phyloP scores from a whole-genome alignment of 2,113 vertebrate genomes.

The Nyctibius bracteatus region DNA sequence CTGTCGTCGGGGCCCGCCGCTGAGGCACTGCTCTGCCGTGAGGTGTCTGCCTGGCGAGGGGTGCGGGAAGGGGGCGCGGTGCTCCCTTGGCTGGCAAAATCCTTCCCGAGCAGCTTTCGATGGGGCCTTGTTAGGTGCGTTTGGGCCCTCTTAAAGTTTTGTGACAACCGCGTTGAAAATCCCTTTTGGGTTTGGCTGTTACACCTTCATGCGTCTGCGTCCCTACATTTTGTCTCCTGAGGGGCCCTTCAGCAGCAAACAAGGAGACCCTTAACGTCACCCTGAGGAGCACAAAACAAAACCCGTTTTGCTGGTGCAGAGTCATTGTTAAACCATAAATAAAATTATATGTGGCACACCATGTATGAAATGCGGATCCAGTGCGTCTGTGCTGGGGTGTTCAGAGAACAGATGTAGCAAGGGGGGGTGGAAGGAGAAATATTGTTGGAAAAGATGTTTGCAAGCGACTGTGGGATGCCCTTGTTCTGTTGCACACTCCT shows the following conservation, averaged over 20 bases:
- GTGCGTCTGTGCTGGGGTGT: fast-evolving
- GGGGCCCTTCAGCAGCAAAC: background rate
- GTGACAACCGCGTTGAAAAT: background rate
- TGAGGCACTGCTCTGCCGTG: background rate
- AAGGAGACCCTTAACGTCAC: background rate
- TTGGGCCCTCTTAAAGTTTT: background rate
- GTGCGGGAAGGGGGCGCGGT: background rate
- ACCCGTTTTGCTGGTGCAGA: background rate
- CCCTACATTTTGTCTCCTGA: background rate
- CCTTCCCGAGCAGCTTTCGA: fast-evolving
- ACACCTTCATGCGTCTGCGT: fast-evolving
- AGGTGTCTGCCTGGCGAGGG: too few species aligned
- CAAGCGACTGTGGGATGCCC: background rate
- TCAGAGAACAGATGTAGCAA: fast-evolving
- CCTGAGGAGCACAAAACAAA: background rate
- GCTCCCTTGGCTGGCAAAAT: background rate
- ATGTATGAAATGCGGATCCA: fast-evolving
- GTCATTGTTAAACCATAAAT: background rate
- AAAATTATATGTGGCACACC: background rate
- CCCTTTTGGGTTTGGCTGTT: background rate
- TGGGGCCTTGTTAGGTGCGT: fast-evolving
- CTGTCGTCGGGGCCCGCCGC: background rate
- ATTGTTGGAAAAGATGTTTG: background rate
- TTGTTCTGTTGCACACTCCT: background rate
- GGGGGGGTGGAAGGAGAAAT: background rate